Base-by-base conservation (phyloP, 2,888 invertebrate species). In the Aspidiotus destructor region DNA sequence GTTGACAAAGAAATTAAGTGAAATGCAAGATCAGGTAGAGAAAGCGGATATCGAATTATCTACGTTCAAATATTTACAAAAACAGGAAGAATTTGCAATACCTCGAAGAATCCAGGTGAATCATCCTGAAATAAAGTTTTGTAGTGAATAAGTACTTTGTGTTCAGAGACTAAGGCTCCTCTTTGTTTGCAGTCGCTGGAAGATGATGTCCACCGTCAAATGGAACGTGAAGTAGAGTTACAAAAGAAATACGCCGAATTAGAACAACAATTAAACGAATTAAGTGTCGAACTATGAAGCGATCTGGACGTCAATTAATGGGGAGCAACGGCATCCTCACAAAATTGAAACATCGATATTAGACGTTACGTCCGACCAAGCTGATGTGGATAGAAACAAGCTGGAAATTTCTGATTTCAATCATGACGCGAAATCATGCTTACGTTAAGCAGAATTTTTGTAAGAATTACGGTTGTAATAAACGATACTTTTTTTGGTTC, bases 201-300 rank as follows among this genome's bases (percentile, higher is more conserved):
- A 69, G 93, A 94, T 76, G 95, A 96, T 77, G 95, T 96, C 1
- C 87, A 86, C 70, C 82, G 93, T 65, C 96, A 96, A 80, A 91
- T 87, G 74, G 92, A 93, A 72, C 82, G 97, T 69, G 97, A 98
- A 77, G 89, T 87, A 73, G 85, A 84, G 70, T 79, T 98, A 60
- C 98, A 98, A 79, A 83, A 83, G 71, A 84, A 85, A 73, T 98
- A 88, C 76, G 84, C 86, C 0, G 85, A 87, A 70, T 80, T 95
- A 0, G 85, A 86, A 73, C 81, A 84, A 5, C 83, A 87, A 73
- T 76, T 83, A 62, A 78, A 79, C 70, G 76, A 78, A 71, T 54
- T 70, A 41, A n/a, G n/a, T 48, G 48, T 11, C 3, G 10, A 13
- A 2, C 48, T n/a, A 6, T 48, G 48, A 48, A 48, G n/a, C 10